Percentiles rank a stretch among this genome's conserved stretches.
These are phyloP conservation scores for Seira musarum DNA, from an alignment of 2,888 invertebrate species.

Conservation along the genomic window DNA sequence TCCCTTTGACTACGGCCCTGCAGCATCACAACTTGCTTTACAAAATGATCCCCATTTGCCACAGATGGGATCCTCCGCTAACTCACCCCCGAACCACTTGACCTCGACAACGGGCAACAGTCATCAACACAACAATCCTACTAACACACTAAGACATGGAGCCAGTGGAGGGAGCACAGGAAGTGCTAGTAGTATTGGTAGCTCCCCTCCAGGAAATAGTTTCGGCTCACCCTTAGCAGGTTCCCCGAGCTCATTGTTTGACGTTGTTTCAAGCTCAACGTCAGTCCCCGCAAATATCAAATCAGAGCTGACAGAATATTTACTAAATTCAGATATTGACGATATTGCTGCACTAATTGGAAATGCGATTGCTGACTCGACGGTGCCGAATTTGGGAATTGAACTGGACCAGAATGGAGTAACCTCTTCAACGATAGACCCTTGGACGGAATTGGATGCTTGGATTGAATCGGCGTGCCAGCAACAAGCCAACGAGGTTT, in stretches of 20 bases:
- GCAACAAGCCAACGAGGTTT: constrained; percentile 41
- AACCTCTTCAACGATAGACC: constrained; percentile 73
- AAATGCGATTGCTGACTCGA: constrained; percentile 90
- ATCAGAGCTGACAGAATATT: constrained; percentile 68
- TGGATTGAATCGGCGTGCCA: constrained; percentile 86
- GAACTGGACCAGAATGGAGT: constrained; percentile 75
- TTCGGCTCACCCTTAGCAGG: constrained; percentile 61
- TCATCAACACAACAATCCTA: constrained; percentile 40
- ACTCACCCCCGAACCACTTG: constrained; percentile 56
- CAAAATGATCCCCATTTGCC: constrained; percentile 68
- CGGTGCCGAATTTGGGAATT: constrained; percentile 81
- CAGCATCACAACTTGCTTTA: constrained; percentile 56
- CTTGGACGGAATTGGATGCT: constrained; percentile 91
- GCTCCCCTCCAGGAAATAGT: constrained; percentile 62
- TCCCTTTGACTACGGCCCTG: constrained; percentile 76
- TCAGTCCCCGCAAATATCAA: constrained; percentile 66
- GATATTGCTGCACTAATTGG: constrained; percentile 74
- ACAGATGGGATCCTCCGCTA: constrained; percentile 65
- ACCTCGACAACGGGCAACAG: constrained; percentile 46
- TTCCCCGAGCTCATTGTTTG: constrained; percentile 63
- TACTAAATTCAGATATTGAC: constrained; percentile 70
- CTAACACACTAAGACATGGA: constrained; percentile 51
- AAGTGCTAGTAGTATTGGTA: constrained; percentile 67
- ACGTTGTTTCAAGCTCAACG: constrained; percentile 66
- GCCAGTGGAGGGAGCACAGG: constrained; percentile 60